Evolutionary conservation across 2,797 vertebrate genomes (phyloP).

Genomic region (Steatocranus sp.): DNA sequence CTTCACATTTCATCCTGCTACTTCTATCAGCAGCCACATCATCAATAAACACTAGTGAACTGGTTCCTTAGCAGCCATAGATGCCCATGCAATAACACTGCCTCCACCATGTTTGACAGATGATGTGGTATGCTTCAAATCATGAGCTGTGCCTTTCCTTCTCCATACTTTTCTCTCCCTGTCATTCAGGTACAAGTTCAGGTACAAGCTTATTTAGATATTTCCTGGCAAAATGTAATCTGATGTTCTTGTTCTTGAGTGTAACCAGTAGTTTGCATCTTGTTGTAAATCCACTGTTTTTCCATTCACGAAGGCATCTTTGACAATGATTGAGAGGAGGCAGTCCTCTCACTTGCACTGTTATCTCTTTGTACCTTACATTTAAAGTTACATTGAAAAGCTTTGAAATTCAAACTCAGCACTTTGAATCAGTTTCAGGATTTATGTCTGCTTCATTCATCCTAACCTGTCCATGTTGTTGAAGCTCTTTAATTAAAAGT

Average conservation of each 20-base stretch:
- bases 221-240: background rate
- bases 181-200: background rate
- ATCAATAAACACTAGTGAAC: background rate
- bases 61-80: background rate
- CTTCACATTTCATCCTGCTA: background rate
- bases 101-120: background rate
- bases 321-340: background rate
- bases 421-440: background rate
- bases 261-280: background rate
- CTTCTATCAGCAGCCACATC: background rate
- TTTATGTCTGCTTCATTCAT: background rate
- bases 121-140: background rate
- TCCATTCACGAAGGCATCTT: background rate
- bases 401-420: background rate
- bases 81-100: background rate
- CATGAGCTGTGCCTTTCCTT: background rate
- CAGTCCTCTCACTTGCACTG: background rate
- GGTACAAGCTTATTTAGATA: background rate
- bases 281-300: background rate
- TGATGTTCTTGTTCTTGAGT: background rate
- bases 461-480: background rate
- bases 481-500: background rate
- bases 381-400: background rate
- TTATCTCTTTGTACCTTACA: background rate
- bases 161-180: background rate